Percentiles rank a stretch among this genome's conserved stretches.
phyloP scores from a whole-genome alignment of 2,797 vertebrate species.

The Ispidina picta region DNA sequence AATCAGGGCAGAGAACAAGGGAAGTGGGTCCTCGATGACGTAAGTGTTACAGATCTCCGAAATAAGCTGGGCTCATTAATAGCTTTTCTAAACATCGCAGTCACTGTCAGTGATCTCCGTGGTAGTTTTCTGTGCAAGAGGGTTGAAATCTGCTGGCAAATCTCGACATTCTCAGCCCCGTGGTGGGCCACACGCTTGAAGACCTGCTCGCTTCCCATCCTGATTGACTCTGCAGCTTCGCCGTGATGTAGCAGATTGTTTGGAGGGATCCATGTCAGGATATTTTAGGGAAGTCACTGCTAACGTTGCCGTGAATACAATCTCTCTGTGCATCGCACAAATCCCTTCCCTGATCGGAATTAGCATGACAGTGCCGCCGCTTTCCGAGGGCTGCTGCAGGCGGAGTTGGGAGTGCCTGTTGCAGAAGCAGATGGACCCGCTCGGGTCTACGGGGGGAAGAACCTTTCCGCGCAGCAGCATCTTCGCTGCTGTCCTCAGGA shows the following conservation, averaged over 20 bases:
- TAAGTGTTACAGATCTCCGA: background rate
- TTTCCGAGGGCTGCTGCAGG: background rate
- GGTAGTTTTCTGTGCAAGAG: background rate
- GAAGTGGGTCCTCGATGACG: slow-evolving; percentile 31
- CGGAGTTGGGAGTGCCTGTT: background rate
- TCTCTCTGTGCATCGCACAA: background rate
- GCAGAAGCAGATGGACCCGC: background rate
- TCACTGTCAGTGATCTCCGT: background rate
- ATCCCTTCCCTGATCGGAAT: background rate
- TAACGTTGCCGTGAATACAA: background rate
- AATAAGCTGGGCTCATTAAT: background rate
- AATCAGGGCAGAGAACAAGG: slow-evolving; percentile 4
- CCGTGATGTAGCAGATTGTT: background rate
- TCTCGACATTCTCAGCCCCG: background rate
- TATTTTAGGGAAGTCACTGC: slow-evolving; percentile 12
- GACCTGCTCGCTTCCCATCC: background rate
- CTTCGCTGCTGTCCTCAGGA: rapidly evolving
- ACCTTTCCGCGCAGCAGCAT: background rate
- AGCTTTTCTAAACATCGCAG: background rate
- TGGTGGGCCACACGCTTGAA: background rate
- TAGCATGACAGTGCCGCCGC: background rate
- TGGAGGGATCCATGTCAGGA: slow-evolving; percentile 1
- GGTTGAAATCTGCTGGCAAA: background rate
- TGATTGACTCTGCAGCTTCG: background rate
- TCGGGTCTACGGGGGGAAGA: background rate